These are phyloP conservation scores for Drosophila anomelani DNA, from an alignment of 2,888 invertebrate genomes.

Conservation along the genomic window DNA sequence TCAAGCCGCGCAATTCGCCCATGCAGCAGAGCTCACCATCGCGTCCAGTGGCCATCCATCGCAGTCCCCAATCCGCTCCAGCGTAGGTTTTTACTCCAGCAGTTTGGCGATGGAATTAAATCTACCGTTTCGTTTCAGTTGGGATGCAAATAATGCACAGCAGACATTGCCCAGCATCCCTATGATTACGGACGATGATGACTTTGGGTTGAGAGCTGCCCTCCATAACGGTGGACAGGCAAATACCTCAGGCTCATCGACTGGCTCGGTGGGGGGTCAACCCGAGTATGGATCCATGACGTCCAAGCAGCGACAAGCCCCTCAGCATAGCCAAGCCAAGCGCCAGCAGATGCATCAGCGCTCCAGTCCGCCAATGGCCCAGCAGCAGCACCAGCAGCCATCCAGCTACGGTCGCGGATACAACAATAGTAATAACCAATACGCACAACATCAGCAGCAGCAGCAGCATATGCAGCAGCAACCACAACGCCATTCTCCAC, in stretches of 20 bases:
- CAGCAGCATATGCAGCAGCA: slow-evolving; percentile 27
- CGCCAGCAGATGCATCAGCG: slow-evolving; percentile 62
- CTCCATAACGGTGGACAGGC: slow-evolving; percentile 64
- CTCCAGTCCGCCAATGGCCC: slow-evolving; percentile 69
- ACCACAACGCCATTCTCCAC: slow-evolving; percentile 22
- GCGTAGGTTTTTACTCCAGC: slow-evolving; percentile 74
- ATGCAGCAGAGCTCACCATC: slow-evolving; percentile 87
- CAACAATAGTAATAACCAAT: slow-evolving; percentile 37
- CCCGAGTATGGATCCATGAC: slow-evolving; percentile 50
- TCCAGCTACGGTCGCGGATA: slow-evolving; percentile 29
- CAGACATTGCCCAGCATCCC: slow-evolving; percentile 91
- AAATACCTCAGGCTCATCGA: slow-evolving; percentile 66
- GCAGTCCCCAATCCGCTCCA: slow-evolving; percentile 84
- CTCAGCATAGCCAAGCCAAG: slow-evolving; percentile 52
- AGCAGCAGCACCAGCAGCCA: slow-evolving; percentile 64
- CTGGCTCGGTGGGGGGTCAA: slow-evolving; percentile 59
- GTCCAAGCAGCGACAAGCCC: slow-evolving; percentile 57
- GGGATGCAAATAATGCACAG: slow-evolving; percentile 88
- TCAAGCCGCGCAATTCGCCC: slow-evolving; percentile 87
- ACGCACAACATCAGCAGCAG: slow-evolving; percentile 39
- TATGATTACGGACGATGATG: slow-evolving; percentile 88
- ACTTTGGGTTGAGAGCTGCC: slow-evolving; percentile 76
- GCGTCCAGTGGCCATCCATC: slow-evolving; percentile 77
- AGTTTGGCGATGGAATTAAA: slow-evolving; percentile 28
- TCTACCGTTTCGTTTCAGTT: slow-evolving; percentile 83